These are phyloP conservation scores for Notodonta ziczac DNA, from an alignment of 2,888 invertebrate genomes.

Conservation along the genomic window DNA sequence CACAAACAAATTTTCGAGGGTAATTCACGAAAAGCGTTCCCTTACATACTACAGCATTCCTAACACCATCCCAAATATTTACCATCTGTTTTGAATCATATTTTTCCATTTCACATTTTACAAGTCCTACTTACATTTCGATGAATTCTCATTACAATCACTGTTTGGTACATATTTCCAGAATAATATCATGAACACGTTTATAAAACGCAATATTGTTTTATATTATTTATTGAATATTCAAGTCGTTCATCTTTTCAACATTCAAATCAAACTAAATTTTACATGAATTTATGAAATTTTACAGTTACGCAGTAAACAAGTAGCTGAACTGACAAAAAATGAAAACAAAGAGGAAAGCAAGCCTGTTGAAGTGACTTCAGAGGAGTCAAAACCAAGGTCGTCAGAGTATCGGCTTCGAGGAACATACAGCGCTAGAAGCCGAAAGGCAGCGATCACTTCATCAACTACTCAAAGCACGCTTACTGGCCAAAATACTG, in stretches of 20 bases:
- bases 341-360: conserved; percentile 43
- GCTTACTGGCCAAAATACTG: conserved; percentile 39
- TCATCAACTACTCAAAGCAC: conserved; percentile 47
- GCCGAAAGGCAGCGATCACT: conserved; percentile 56
- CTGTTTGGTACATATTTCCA: too few relatives aligned
- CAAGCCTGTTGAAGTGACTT: conserved; percentile 38
- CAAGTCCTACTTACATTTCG: too few relatives aligned
- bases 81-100: too few relatives aligned
- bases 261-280: neutral
- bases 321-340: conserved; percentile 50
- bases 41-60: conserved; percentile 12
- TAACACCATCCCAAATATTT: conserved; percentile 3
- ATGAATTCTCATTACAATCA: too few relatives aligned
- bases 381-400: conserved; percentile 48
- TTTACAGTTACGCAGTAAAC: conserved; percentile 68
- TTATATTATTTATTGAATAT: too few relatives aligned
- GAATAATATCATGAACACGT: too few relatives aligned
- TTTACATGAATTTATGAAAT: neutral
- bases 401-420: conserved; percentile 58
- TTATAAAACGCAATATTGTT: too few relatives aligned
- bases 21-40: conserved; percentile 49
- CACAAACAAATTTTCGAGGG: conserved; percentile 73
- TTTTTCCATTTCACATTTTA: too few relatives aligned
- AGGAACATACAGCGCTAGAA: conserved; percentile 59
- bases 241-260: neutral